phyloP scores from a whole-genome alignment of 2,797 vertebrate genomes.

The Characodon lateralis region DNA sequence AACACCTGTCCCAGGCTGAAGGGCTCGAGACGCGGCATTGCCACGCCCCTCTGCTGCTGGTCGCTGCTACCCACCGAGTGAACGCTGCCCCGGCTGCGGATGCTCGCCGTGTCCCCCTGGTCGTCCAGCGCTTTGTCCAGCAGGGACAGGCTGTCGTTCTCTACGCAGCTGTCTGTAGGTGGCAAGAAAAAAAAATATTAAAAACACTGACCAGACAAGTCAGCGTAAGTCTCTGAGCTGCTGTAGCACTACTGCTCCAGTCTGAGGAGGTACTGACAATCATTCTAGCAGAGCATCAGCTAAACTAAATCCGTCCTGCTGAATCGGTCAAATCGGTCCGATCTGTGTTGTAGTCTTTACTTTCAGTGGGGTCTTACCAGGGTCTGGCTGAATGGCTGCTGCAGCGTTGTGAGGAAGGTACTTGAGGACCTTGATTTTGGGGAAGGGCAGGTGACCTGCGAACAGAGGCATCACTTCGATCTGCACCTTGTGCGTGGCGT shows the following conservation, averaged over 20 bases:
- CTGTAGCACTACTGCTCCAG: background rate
- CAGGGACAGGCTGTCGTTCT: constrained; percentile 92
- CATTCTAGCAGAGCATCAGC: background rate
- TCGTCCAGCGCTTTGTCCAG: constrained; percentile 91
- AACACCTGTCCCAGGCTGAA: constrained; percentile 92
- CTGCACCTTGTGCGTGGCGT: constrained; percentile 90
- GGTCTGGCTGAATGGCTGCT: constrained; percentile 87
- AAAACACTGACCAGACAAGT: background rate
- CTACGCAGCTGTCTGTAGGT: constrained; percentile 90
- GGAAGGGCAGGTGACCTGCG: constrained; percentile 92
- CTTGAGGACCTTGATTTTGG: constrained; percentile 91
- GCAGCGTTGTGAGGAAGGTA: constrained; percentile 92
- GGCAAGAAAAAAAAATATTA: background rate
- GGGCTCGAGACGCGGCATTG: constrained; percentile 92
- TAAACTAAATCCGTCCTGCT: background rate
- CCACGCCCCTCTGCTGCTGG: constrained; percentile 83
- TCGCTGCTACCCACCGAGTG: constrained; percentile 85
- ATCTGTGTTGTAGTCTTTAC: background rate
- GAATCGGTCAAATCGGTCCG: background rate
- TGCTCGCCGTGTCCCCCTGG: constrained; percentile 87
- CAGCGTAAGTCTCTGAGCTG: background rate
- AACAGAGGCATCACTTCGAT: constrained; percentile 98
- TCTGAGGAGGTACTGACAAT: background rate
- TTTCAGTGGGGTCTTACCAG: constrained; percentile 81
- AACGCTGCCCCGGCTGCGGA: constrained; percentile 87